Percentiles rank a stretch among this genome's conserved stretches.
Evolutionary conservation across 1,140 invertebrate species (phyloP).

Genomic region (Lysiphlebus fabarum): DNA sequence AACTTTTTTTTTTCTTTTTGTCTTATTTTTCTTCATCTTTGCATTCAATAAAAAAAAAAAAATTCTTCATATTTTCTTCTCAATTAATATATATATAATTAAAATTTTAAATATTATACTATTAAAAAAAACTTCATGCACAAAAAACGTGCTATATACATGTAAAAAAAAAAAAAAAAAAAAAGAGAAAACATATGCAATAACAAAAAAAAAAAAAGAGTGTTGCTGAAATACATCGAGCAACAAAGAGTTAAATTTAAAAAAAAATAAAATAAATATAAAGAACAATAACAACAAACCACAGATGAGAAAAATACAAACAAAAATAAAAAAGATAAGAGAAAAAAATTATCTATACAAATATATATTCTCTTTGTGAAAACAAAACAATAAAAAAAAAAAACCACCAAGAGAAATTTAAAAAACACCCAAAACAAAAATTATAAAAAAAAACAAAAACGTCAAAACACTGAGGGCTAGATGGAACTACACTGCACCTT

Average conservation of each 20-base stretch:
- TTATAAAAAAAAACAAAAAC: constrained; percentile 39
- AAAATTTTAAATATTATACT: constrained; percentile 27
- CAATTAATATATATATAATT: constrained; percentile 9
- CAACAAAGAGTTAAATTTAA: constrained; percentile 6
- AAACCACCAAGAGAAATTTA: constrained; percentile 1
- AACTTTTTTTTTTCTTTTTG: constrained; percentile 15
- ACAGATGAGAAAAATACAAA: constrained; percentile 21
- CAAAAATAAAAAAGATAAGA: constrained; percentile 30
- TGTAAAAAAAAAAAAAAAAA: neutral
- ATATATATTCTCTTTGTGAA: constrained; percentile 1
- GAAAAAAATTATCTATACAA: neutral
- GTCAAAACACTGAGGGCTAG: constrained; percentile 50
- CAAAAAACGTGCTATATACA: constrained; percentile 22
- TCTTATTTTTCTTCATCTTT: neutral
- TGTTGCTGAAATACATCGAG: constrained; percentile 11
- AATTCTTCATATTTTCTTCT: neutral
- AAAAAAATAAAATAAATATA: constrained; percentile 10
- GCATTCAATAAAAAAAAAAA: neutral
- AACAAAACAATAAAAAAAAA: constrained; percentile 13
- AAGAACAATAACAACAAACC: constrained; percentile 6
- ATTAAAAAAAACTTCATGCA: constrained; percentile 35
- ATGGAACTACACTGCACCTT: constrained; percentile 69
- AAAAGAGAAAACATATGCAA: neutral
- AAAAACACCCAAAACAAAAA: constrained; percentile 32
- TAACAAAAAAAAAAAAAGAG: constrained; percentile 14